phyloP scores from a whole-genome alignment of 2,888 invertebrate species.

The Deilephila elpenor region DNA sequence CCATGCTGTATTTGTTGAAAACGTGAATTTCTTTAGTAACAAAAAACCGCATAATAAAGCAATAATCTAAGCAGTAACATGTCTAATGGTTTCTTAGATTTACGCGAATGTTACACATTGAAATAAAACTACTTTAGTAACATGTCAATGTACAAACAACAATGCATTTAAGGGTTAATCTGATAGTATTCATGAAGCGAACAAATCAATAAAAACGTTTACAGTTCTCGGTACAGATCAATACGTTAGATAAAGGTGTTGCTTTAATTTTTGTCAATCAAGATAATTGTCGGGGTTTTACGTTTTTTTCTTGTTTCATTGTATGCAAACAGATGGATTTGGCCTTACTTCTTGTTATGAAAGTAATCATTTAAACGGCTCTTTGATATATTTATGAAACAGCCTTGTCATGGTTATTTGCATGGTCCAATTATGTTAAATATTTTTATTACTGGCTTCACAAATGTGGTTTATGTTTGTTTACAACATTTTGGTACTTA shows the following conservation, averaged over 20 bases:
- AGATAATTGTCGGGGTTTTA: conserved; percentile 30
- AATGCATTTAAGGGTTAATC: conserved; percentile 31
- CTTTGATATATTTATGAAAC: conserved; percentile 1
- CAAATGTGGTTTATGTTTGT: neutral
- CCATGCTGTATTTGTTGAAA: too few species aligned
- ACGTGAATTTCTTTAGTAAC: too few species aligned
- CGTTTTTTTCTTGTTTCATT: conserved; percentile 19
- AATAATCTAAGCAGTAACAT: neutral
- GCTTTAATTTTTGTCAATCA: conserved; percentile 32
- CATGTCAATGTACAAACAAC: conserved; percentile 9
- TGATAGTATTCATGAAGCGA: conserved; percentile 30
- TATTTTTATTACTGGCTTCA: neutral
- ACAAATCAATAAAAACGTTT: conserved; percentile 31
- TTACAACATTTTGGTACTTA: too few species aligned
- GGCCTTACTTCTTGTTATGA: neutral
- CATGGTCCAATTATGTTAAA: neutral
- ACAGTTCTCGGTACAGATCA: conserved; percentile 32
- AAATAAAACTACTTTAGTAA: too few species aligned
- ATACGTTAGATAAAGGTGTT: conserved; percentile 30
- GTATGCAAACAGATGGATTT: conserved; percentile 4
- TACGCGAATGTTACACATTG: too few species aligned
- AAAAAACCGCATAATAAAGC: neutral
- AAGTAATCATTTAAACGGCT: neutral
- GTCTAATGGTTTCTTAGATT: too few species aligned
- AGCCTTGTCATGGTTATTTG: neutral